Base-by-base conservation (phyloP, 2,797 vertebrate species). In the Sylvia borin region DNA sequence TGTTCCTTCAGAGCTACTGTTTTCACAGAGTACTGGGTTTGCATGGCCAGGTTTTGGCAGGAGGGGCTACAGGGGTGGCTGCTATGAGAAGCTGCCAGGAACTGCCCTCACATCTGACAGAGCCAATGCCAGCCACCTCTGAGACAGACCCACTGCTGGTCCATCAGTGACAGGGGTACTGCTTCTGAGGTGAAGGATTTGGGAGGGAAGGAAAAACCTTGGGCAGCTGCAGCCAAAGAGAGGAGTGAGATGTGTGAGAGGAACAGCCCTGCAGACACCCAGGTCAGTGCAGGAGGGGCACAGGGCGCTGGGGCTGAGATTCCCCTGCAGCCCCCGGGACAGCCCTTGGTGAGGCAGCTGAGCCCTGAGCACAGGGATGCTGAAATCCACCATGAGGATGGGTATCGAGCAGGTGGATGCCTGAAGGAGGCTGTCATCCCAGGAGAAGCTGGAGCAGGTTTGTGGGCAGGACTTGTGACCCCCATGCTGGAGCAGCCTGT, bases 71-170 rank as follows among this genome's bases (percentile, higher is more conserved):
- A 38, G 53, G 7, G 19, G 19, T 60, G 42, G 32, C 27, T 77
- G n/a, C 36, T 50, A 42, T 43, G 40, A 34, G 53, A 5, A 83
- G 53, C 54, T 62, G 54, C 66, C 50, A 73, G 53, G 62, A 78
- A 8, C 38, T 73, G 66, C 50, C 47, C 40, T 31, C 11, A 1
- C 8, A 13, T 15, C 60, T 2, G 0, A 50, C 16, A 72, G 48
- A 50, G n/a, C 42, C 84, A 34, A 7, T 1, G 31, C 25, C 65
- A 43, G 70, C 21, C 8, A 0, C 21, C 53, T 65, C 38, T 6
- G 13, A 11, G n/a, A 21, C 4, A 32, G 29, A 27, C 2, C 60
- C 1, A 0, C 34, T 5, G 7, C 38, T 64, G 64, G 9, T 19
- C 26, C 65, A 13, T 4, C 34, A 47, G 64, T 5, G 40, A n/a